Evolutionary conservation across 2,888 invertebrate species (phyloP).

Genomic region (Athalia circularis): DNA sequence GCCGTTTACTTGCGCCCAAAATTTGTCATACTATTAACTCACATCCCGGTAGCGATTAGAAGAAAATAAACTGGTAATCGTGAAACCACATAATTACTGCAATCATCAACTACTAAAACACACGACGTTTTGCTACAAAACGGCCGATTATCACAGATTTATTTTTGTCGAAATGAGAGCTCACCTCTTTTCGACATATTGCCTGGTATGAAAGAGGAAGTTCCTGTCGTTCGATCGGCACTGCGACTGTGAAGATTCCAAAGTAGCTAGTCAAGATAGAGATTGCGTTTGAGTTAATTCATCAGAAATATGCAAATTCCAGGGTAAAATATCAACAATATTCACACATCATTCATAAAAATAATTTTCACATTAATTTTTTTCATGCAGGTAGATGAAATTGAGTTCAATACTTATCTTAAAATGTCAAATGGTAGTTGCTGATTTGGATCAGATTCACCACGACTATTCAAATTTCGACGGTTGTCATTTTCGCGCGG

Average conservation of each 20-base stretch:
- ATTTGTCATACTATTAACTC: background rate
- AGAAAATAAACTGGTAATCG: background rate
- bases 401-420: too few relatives aligned
- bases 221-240: constrained; percentile 46
- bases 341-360: too few relatives aligned
- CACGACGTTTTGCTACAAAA: constrained; percentile 13
- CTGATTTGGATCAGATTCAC: too few relatives aligned
- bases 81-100: background rate
- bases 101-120: background rate
- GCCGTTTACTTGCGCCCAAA: background rate
- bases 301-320: too few relatives aligned
- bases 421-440: too few relatives aligned
- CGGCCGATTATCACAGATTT: constrained; percentile 69
- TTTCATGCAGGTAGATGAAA: too few relatives aligned
- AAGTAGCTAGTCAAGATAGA: background rate
- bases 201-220: constrained; percentile 71
- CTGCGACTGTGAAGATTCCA: constrained; percentile 1
- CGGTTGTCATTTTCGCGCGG: too few relatives aligned
- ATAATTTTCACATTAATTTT: too few relatives aligned
- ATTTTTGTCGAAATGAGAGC: constrained; percentile 58
- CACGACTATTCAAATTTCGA: too few relatives aligned
- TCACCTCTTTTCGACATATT: constrained; percentile 79
- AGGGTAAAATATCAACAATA: too few relatives aligned
- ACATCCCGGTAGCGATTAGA: background rate
- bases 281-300: background rate